These are phyloP conservation scores for Plotosus lineatus DNA, from an alignment of 2,113 vertebrate genomes.

Conservation along the genomic window DNA sequence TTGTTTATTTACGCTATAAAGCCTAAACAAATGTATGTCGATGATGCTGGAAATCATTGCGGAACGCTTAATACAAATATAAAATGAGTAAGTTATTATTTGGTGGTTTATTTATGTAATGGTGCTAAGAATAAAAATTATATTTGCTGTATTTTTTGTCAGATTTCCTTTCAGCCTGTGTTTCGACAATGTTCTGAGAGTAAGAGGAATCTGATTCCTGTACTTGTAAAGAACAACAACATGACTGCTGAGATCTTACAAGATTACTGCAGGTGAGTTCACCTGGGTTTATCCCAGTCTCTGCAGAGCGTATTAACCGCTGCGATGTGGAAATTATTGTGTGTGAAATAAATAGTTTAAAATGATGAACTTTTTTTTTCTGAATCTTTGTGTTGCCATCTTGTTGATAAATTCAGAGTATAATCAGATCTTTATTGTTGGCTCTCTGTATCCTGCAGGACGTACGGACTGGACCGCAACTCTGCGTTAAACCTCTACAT, in stretches of 20 bases:
- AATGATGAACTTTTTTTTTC: too few species aligned
- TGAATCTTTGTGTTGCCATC: not conserved
- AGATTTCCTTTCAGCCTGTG: slow-evolving; percentile 94
- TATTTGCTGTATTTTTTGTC: slow-evolving; percentile 39
- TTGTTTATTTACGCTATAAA: too few species aligned
- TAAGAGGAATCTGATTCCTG: slow-evolving; percentile 83
- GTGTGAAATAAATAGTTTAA: too few species aligned
- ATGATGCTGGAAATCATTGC: too few species aligned
- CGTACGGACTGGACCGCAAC: slow-evolving; percentile 83
- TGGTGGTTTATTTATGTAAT: not conserved
- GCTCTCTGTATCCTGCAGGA: slow-evolving; percentile 65
- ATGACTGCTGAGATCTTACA: slow-evolving; percentile 82
- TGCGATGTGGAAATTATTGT: too few species aligned
- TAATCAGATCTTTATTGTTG: not conserved
- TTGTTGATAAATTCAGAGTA: not conserved
- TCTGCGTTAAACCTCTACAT: slow-evolving; percentile 85
- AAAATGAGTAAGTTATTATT: not conserved
- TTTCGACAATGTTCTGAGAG: slow-evolving; percentile 82
- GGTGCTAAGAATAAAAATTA: not conserved
- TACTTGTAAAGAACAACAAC: slow-evolving; percentile 80
- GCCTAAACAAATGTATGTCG: too few species aligned
- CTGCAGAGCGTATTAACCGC: not conserved
- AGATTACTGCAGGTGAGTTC: slow-evolving; percentile 86
- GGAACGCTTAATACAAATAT: not conserved
- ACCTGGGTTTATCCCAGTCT: not conserved